Base-by-base conservation (phyloP, 2,888 invertebrate genomes). In the Diaphora mendica region DNA sequence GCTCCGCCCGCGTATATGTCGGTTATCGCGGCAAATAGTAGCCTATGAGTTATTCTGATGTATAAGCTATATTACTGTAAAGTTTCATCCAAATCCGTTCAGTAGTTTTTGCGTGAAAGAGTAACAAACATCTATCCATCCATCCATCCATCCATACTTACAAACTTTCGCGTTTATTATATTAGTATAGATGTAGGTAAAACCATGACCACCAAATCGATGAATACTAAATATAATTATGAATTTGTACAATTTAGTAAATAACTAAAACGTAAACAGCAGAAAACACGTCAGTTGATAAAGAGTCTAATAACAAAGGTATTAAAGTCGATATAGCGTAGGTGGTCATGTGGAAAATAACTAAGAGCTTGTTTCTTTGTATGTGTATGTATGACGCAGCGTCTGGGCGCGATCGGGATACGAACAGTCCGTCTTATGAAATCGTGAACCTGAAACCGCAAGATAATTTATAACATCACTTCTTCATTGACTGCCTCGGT, bases 291-390 rank as follows among this genome's bases (percentile, higher is more conserved):
- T 71, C 20, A 35, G 59, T 74, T 72, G 59, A 75, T 77, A 75
- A 70, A 71, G 69, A 75, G 68, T 79, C 70, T 77, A 81, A 85
- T 79, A 84, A 80, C 81, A 84, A 82, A 83, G 78, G 78, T 80
- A 82, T 82, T 82, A 80, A 82, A 83, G 81, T 77, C 80, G 78
- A 80, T 81, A 77, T 78, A 78, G 72, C 80, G 77, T 82, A 84
- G 83, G 79, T 84, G 77, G 83, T 88, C 83, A 86, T 80, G 87
- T 91, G 91, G 91, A 91, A 91, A 92, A 92, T 91, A 91, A 88
- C 91, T 82, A 80, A 85, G 85, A 81, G 70, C 76, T 62, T 81
- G 77, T 73, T 79, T 81, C 83, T 80, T 77, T 75, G 80, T 82
- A 84, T 84, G 80, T 75, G 79, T 76, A 79, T 81, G 76, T 78